phyloP scores from a whole-genome alignment of 2,888 invertebrate genomes.

The Tinea trinotella region DNA sequence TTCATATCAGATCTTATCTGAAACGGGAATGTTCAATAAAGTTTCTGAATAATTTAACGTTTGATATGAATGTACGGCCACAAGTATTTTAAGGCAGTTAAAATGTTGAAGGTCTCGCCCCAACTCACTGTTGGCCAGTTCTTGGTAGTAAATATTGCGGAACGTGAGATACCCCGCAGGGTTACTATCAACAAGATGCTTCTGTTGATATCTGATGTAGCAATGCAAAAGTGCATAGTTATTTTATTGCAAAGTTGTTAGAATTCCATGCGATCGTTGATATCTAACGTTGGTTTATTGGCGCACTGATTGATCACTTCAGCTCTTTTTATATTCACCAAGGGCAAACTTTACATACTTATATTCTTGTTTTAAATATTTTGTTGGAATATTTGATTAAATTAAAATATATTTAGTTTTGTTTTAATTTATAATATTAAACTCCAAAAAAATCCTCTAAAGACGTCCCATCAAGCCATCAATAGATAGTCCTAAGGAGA shows the following conservation, averaged over 20 bases:
- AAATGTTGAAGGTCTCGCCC: neutral
- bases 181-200: slow-evolving; percentile 44
- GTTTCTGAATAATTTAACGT: too few species aligned
- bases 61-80: neutral
- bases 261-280: neutral
- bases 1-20: too few species aligned
- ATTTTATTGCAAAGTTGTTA: slow-evolving; percentile 26
- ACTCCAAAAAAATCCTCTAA: too few species aligned
- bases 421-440: neutral
- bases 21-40: too few species aligned
- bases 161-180: slow-evolving; percentile 57
- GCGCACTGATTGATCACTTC: neutral
- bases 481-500: too few species aligned
- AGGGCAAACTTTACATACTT: neutral
- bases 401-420: too few species aligned
- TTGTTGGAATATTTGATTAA: neutral
- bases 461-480: too few species aligned
- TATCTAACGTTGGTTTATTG: slow-evolving; percentile 3
- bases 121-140: slow-evolving; percentile 9
- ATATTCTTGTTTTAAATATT: neutral
- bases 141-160: slow-evolving; percentile 34
- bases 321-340: neutral
- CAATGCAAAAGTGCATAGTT: slow-evolving; percentile 29
- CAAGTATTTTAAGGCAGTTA: neutral
- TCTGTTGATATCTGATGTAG: slow-evolving; percentile 38